These are phyloP conservation scores for Drosophila athabasca DNA, from an alignment of 1,140 invertebrate genomes.

Conservation along the genomic window DNA sequence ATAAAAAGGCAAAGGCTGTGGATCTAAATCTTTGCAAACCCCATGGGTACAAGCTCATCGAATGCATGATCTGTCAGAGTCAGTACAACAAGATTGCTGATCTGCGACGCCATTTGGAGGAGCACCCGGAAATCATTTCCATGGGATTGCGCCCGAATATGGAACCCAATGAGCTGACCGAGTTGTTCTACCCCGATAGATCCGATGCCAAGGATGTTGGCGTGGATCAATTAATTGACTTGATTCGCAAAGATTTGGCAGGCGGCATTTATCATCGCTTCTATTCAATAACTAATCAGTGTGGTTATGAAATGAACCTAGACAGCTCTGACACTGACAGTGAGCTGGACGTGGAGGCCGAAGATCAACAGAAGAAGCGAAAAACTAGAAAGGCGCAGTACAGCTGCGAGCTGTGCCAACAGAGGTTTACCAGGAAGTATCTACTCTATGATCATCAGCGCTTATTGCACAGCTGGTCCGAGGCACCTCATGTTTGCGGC, in stretches of 20 bases:
- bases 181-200: slow-evolving; percentile 58
- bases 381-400: slow-evolving; percentile 46
- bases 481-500: slow-evolving; percentile 72
- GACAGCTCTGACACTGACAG: slow-evolving; percentile 71
- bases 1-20: slow-evolving; percentile 67
- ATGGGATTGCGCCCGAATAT: slow-evolving; percentile 43
- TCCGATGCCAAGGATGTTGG: slow-evolving; percentile 56
- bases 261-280: slow-evolving; percentile 65
- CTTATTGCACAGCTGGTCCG: slow-evolving; percentile 63
- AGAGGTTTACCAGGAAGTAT: slow-evolving; percentile 82
- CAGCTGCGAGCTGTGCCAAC: slow-evolving; percentile 84
- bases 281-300: slow-evolving; percentile 71
- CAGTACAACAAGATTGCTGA: slow-evolving; percentile 69
- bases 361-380: slow-evolving; percentile 34
- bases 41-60: slow-evolving; percentile 69
- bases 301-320: slow-evolving; percentile 72
- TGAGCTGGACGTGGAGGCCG: slow-evolving; percentile 45
- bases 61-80: slow-evolving; percentile 73
- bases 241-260: slow-evolving; percentile 56
- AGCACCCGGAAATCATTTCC: slow-evolving; percentile 56
- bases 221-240: slow-evolving; percentile 48
- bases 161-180: slow-evolving; percentile 50
- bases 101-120: slow-evolving; percentile 55
- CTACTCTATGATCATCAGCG: slow-evolving; percentile 74
- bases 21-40: slow-evolving; percentile 70